Evolutionary conservation across 2,113 vertebrate species (phyloP), one percentile per base, ranked within the genome.

Genomic region (Nothoprocta pentlandii): DNA sequence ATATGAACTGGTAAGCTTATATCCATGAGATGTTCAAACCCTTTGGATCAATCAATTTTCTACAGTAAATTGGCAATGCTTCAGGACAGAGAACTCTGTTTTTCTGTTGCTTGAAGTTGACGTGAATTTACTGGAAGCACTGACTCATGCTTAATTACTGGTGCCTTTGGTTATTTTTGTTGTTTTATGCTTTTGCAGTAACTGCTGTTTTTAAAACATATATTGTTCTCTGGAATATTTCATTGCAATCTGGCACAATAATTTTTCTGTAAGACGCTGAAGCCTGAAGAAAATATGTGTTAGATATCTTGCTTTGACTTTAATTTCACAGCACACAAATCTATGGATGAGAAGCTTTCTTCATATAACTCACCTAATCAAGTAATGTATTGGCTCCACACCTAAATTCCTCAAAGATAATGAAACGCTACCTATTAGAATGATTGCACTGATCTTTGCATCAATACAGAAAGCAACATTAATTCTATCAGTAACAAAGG

Each of bases 61-160:
- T 89, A 41, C 36, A 80, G 77, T 59, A 82, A 93, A 63, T 6
- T 94, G 84, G 91, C 96, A 94, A 77, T 91, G 68, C 12, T 94
- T 94, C 41, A 62, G 56, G 53, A 63, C 10, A 78, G 42, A 89
- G 82, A 85, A 25, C 87, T 94, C 47, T 92, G 56, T 58, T 94
- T 92, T 94, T 87, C 87, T 80, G 51, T 92, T 96, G 54, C 64
- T 91, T 89, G 63, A 51, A 32, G 54, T 77, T 96, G 91, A 76
- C 92, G 87, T 66, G 84, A 87, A 80, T 93, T 96, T 97, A 87
- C 92, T 82, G 70, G 89, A 96, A 94, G 39, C 39, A 75, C 64
- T 94, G 79, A 92, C 47, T 96, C 64, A 87, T 61, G 39, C 42
- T 89, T 79, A 71, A 87, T 85, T 88, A 92, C 49, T 81, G 12